phyloP scores from a whole-genome alignment of 2,888 invertebrate species.

The Diaperis boleti region DNA sequence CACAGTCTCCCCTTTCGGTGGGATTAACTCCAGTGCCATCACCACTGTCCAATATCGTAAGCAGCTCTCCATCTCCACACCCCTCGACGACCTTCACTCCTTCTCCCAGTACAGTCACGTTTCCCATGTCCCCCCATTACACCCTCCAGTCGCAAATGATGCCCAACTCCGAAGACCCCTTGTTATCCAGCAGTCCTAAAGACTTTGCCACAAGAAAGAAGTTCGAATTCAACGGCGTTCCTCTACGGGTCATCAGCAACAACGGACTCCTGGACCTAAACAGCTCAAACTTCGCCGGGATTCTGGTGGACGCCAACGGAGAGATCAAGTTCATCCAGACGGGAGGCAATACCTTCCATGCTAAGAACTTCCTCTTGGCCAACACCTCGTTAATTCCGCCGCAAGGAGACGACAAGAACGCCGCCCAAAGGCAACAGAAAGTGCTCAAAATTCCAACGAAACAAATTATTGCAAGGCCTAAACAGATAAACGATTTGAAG shows the following conservation, averaged over 20 bases:
- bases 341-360: conserved; percentile 65
- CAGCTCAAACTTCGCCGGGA: conserved; percentile 70
- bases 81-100: conserved; percentile 64
- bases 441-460: conserved; percentile 60
- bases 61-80: conserved; percentile 60
- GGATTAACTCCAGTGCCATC: conserved; percentile 71
- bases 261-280: conserved; percentile 71
- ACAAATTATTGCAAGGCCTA: conserved; percentile 59
- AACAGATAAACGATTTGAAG: conserved; percentile 66
- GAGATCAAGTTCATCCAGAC: conserved; percentile 74
- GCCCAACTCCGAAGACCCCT: conserved; percentile 88
- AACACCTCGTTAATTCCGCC: conserved; percentile 56
- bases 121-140: conserved; percentile 64
- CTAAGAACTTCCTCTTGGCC: conserved; percentile 64
- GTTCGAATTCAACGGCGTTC: conserved; percentile 70
- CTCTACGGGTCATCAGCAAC: conserved; percentile 70
- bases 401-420: conserved; percentile 56
- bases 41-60: conserved; percentile 62
- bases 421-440: conserved; percentile 53
- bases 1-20: conserved; percentile 71
- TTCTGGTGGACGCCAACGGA: conserved; percentile 73
- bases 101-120: conserved; percentile 64
- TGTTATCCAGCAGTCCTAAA: conserved; percentile 85
- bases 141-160: conserved; percentile 84
- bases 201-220: conserved; percentile 75